Percentiles rank a stretch among this genome's conserved stretches.
phyloP scores from a whole-genome alignment of 2,797 vertebrate genomes.

The Rhabdomys pumilio region DNA sequence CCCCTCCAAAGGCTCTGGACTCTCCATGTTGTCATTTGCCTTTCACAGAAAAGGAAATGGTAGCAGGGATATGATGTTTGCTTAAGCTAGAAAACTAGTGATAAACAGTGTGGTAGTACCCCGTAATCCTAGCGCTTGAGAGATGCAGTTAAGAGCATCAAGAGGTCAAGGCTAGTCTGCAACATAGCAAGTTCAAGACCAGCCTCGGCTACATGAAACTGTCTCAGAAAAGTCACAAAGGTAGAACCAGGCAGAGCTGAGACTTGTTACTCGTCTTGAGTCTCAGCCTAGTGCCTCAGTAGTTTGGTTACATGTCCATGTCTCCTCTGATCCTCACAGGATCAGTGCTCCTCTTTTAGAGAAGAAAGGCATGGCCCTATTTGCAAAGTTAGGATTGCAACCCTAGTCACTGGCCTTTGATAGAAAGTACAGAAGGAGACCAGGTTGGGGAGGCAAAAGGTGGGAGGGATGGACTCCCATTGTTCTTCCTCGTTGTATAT shows the following conservation, averaged over 20 bases:
- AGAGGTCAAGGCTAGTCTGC: background rate
- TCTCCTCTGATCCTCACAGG: background rate
- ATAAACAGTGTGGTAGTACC: too few relatives aligned
- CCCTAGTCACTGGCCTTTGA: background rate
- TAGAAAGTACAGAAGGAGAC: background rate
- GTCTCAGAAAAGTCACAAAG: background rate
- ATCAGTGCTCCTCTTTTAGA: background rate
- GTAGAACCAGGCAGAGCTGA: background rate
- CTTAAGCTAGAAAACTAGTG: background rate
- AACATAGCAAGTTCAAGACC: background rate
- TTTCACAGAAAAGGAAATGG: background rate
- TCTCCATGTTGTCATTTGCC: background rate
- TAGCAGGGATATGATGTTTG: background rate
- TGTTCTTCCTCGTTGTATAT: background rate
- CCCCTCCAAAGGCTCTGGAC: background rate
- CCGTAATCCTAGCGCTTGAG: background rate
- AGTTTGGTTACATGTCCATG: background rate
- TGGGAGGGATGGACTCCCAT: background rate
- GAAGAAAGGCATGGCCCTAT: background rate
- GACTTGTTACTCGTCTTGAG: background rate
- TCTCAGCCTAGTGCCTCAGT: background rate
- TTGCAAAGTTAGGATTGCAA: background rate
- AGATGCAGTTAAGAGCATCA: background rate
- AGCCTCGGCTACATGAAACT: background rate
- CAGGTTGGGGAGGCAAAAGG: background rate